A percentile compares a stretch with the other conserved stretches of the same genome.
Evolutionary conservation across 2,797 vertebrate genomes (phyloP).

Genomic region (Muscicapa comitata): DNA sequence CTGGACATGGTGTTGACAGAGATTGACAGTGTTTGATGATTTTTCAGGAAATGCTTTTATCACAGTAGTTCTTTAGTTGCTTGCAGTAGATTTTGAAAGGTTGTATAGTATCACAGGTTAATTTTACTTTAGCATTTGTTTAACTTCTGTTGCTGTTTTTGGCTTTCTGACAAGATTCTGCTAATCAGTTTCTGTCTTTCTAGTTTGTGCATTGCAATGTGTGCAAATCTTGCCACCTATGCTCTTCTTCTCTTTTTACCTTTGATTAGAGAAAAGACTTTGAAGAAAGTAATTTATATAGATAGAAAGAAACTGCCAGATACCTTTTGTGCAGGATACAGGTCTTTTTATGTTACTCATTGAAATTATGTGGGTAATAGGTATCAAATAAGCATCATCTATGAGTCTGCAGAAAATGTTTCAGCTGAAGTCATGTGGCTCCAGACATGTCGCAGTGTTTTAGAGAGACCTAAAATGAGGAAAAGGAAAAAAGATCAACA

Average conservation of each 20-base stretch:
- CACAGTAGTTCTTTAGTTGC: background rate
- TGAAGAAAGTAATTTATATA: background rate
- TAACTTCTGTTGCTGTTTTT: conserved; percentile 37
- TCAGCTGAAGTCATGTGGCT: background rate
- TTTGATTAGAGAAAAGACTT: background rate
- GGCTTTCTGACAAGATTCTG: conserved; percentile 54
- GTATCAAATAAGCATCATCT: background rate
- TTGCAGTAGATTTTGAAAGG: conserved; percentile 27
- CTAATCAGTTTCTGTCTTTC: conserved; percentile 34
- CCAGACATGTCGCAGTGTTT: background rate
- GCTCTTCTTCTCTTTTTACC: background rate
- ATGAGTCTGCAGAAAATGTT: background rate
- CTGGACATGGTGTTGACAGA: conserved; percentile 58
- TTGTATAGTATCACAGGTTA: conserved; percentile 20
- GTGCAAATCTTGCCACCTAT: background rate
- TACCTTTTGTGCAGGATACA: background rate
- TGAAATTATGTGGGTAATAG: background rate
- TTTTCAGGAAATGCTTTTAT: conserved; percentile 48
- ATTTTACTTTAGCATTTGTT: conserved; percentile 33
- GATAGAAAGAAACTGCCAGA: background rate
- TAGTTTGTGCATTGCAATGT: background rate
- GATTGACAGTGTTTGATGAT: conserved; percentile 44
- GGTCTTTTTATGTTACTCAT: background rate
- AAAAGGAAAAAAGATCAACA: background rate
- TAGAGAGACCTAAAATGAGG: background rate